phyloP scores from a whole-genome alignment of 2,888 invertebrate species.

The Acronicta psi region DNA sequence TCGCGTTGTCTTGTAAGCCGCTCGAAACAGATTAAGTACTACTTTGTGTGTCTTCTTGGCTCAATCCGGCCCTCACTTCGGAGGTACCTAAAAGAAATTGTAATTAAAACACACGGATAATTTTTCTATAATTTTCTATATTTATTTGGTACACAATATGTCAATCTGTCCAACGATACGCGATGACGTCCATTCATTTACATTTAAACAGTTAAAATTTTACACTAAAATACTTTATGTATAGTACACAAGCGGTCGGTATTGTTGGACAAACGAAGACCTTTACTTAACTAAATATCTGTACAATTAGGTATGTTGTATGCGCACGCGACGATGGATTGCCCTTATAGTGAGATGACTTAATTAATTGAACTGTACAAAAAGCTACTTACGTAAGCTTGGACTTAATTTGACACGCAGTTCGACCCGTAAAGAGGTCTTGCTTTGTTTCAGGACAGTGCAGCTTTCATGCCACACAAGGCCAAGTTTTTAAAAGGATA shows the following conservation, averaged over 20 bases:
- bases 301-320: conserved; percentile 57
- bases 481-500: no score
- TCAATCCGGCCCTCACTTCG: no score
- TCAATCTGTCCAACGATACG: conserved; percentile 80
- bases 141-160: conserved; percentile 83
- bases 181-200: conserved; percentile 59
- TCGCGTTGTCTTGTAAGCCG: no score
- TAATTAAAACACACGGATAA: conserved; percentile 54
- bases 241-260: conserved; percentile 60
- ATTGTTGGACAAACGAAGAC: conserved; percentile 77
- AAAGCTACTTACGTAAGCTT: background rate
- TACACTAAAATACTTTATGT: conserved; percentile 48
- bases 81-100: no score
- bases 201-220: conserved; percentile 40
- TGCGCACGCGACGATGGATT: conserved; percentile 67
- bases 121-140: conserved; percentile 80
- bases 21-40: no score
- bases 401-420: conserved; percentile 3
- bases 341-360: background rate
- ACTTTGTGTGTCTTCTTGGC: no score
- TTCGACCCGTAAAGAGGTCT: background rate
- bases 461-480: background rate
- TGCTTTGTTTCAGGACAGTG: no score
- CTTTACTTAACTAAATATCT: conserved; percentile 57
- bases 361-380: background rate